Evolutionary conservation across 2,113 vertebrate species (phyloP).

Genomic region (Thymallus thymallus): DNA sequence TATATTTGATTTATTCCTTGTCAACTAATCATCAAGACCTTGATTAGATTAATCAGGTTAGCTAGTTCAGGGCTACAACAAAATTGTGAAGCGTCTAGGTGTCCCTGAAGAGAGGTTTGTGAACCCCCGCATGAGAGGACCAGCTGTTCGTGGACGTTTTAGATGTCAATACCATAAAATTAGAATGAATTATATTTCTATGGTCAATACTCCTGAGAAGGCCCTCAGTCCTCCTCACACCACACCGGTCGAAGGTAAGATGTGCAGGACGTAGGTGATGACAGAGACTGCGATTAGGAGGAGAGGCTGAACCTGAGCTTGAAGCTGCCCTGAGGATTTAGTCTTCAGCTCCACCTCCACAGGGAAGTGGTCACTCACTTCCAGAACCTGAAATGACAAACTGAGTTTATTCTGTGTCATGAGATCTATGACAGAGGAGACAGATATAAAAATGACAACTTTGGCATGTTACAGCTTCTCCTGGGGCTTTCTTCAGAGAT

Average conservation of each 20-base stretch:
- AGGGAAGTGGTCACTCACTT: constrained; percentile 46
- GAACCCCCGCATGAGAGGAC: not conserved
- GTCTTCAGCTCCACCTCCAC: constrained; percentile 51
- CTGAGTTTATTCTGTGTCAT: not conserved
- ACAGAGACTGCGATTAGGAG: constrained; percentile 15
- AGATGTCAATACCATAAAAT: not conserved
- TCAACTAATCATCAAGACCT: too few species aligned
- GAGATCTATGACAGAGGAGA: not conserved
- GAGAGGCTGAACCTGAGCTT: constrained; percentile 38
- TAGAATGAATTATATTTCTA: not conserved
- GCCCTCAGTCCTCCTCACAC: too few species aligned
- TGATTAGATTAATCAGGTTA: too few species aligned
- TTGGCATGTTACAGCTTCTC: not conserved
- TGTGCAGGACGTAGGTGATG: constrained; percentile 1
- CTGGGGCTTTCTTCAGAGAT: not conserved
- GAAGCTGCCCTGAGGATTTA: constrained; percentile 14
- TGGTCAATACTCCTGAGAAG: not conserved
- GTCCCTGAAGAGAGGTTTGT: too few species aligned
- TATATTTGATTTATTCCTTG: too few species aligned
- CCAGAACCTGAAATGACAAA: constrained; percentile 42
- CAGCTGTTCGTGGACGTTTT: not conserved
- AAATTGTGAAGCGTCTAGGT: too few species aligned
- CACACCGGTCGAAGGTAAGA: not conserved
- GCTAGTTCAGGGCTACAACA: too few species aligned
- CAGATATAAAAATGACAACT: not conserved